Evolutionary conservation across 2,113 vertebrate genomes (phyloP).

Genomic region (Spizaetus ornatus): DNA sequence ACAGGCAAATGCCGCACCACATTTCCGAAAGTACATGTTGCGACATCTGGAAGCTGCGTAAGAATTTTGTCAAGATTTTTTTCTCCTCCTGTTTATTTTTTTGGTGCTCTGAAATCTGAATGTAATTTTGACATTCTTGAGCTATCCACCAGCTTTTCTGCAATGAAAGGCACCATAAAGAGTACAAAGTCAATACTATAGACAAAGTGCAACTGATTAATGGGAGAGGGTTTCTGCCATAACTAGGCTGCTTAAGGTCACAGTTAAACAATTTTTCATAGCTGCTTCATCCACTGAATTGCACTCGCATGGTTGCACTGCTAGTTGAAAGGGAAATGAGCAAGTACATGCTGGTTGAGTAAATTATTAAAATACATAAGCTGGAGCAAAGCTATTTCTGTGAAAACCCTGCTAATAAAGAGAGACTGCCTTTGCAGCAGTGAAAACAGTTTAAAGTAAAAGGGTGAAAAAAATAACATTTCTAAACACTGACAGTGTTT

Average conservation of each 20-base stretch:
- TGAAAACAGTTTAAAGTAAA: background rate
- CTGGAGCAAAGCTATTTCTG: background rate
- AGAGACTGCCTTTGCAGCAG: background rate
- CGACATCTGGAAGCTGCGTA: background rate
- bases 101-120: background rate
- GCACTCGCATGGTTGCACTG: background rate
- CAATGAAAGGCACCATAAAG: background rate
- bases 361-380: background rate
- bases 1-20: background rate
- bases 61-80: slow-evolving; percentile 12
- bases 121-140: background rate
- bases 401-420: background rate
- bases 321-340: slow-evolving; percentile 23
- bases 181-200: background rate
- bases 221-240: background rate
- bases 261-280: slow-evolving; percentile 9
- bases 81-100: background rate
- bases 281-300: background rate
- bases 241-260: slow-evolving; percentile 13
- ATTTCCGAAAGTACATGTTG: background rate
- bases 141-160: background rate
- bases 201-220: slow-evolving; percentile 1
- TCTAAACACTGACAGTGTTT: background rate
- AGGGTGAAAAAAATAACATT: background rate
- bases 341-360: background rate